phyloP scores from a whole-genome alignment of 2,113 vertebrate genomes.

The Mustela lutreola region DNA sequence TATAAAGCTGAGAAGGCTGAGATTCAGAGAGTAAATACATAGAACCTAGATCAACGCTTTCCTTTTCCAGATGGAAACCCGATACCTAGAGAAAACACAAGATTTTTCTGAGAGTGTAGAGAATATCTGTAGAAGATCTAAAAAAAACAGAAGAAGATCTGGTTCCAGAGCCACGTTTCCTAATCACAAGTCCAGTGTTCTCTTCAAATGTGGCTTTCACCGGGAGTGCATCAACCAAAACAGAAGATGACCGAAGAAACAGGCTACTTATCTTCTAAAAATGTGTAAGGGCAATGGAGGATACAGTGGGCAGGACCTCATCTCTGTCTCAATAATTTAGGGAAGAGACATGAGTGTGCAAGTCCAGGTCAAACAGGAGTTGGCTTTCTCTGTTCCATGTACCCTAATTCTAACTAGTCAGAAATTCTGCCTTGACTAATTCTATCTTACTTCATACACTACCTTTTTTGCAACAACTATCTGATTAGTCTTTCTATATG shows the following conservation, averaged over 20 bases:
- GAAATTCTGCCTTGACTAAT: constrained; percentile 27
- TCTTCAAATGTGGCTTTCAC: neutral
- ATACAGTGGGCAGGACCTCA: neutral
- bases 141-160: neutral
- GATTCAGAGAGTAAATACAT: neutral
- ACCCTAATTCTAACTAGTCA: neutral
- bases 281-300: neutral
- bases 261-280: neutral
- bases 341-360: neutral
- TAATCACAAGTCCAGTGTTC: neutral
- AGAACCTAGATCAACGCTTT: neutral
- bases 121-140: neutral
- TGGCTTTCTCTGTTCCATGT: neutral
- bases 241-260: neutral
- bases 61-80: neutral
- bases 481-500: constrained; percentile 5
- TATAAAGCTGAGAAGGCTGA: neutral
- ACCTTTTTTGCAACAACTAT: neutral
- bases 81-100: neutral
- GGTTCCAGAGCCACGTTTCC: neutral
- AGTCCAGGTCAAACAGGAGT: neutral
- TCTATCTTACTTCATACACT: neutral
- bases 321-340: neutral
- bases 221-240: neutral
- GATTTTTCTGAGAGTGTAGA: neutral